phyloP scores from a whole-genome alignment of 2,888 invertebrate genomes.

The Phyto melanocephala region DNA sequence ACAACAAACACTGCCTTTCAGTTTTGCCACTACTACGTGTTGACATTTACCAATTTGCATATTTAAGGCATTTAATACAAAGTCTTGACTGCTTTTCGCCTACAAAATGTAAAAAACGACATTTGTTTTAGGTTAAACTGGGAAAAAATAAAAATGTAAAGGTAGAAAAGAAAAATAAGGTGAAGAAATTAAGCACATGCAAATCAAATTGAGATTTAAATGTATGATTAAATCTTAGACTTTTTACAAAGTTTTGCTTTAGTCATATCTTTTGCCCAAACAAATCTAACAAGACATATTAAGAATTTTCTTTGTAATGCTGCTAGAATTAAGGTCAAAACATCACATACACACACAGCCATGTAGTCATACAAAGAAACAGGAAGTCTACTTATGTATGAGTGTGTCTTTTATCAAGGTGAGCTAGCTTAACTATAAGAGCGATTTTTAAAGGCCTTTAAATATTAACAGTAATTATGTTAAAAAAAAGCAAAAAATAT shows the following conservation, averaged over 20 bases:
- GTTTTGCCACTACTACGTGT: constrained; percentile 29
- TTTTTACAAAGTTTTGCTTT: not conserved
- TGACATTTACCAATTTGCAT: constrained; percentile 56
- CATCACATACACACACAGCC: not conserved
- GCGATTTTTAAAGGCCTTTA: not conserved
- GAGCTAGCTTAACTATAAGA: not conserved
- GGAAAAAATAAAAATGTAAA: not conserved
- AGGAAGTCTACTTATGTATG: not conserved
- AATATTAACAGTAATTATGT: constrained; percentile 22
- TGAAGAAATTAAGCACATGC: constrained; percentile 54
- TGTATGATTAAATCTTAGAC: constrained; percentile 41
- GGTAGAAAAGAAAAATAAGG: constrained; percentile 1
- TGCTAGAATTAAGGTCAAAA: not conserved
- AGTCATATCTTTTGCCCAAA: not conserved
- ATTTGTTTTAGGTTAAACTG: constrained; percentile 25
- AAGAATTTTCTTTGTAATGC: not conserved
- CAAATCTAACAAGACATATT: not conserved
- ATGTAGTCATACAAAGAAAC: not conserved
- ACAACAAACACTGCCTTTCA: not conserved
- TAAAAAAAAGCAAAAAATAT: constrained; percentile 10
- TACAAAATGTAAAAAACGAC: not conserved
- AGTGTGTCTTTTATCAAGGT: not conserved
- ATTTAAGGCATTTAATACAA: constrained; percentile 53
- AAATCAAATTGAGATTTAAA: constrained; percentile 60
- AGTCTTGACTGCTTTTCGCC: constrained; percentile 14